Conservation (phyloP, 2,797 vertebrate species). For the Platalea minor region DNA sequence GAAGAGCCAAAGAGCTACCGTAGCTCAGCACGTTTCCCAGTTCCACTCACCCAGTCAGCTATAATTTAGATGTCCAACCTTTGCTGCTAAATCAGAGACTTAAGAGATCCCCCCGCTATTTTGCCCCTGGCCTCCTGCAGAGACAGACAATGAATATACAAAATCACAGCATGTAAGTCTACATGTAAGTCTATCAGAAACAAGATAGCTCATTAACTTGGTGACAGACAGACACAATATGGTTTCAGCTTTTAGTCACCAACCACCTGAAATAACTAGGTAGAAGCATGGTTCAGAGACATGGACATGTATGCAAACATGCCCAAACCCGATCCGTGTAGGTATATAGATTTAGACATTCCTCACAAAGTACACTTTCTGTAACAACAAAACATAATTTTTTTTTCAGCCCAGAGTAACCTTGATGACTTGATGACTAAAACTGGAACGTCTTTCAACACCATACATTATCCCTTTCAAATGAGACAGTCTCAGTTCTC, state of each 20-base stretch:
- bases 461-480: neutral
- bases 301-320: neutral
- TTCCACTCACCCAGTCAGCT: neutral
- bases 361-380: neutral
- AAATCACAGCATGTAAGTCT: neutral
- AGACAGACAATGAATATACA: neutral
- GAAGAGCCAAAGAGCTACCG: neutral
- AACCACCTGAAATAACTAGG: neutral
- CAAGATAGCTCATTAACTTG: neutral
- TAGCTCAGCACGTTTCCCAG: neutral
- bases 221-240: neutral
- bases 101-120: neutral
- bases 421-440: neutral
- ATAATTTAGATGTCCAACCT: neutral
- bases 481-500: neutral
- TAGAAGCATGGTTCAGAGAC: neutral
- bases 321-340: fast-evolving
- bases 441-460: neutral
- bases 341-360: neutral
- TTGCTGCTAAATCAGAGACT: neutral
- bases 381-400: neutral
- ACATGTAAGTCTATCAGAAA: neutral
- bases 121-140: neutral
- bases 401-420: neutral
- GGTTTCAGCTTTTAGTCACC: neutral